A percentile compares a stretch with the other conserved stretches of the same genome.
phyloP scores from a whole-genome alignment of 2,113 vertebrate species.

The Thomomys bottae region DNA sequence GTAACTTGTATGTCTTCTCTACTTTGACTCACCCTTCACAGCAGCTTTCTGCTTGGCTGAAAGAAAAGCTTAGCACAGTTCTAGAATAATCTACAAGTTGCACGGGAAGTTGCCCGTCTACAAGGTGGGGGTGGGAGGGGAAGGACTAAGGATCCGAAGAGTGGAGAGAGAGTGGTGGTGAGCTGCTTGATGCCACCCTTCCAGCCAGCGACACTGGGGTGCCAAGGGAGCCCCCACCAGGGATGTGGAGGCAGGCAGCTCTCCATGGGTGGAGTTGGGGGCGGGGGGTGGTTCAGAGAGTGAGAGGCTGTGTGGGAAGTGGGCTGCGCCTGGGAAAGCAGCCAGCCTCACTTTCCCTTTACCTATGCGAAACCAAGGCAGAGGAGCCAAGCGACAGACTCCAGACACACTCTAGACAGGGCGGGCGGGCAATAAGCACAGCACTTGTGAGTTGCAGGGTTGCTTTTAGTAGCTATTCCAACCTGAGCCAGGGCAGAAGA shows the following conservation, averaged over 20 bases:
- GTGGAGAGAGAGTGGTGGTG: not conserved
- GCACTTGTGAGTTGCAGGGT: not conserved
- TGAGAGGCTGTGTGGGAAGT: not conserved
- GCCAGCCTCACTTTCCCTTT: not conserved
- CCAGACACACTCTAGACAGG: not conserved
- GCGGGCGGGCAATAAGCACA: not conserved
- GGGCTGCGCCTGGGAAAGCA: not conserved
- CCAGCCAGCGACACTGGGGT: not conserved
- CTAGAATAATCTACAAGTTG: not conserved
- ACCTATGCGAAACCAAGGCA: not conserved
- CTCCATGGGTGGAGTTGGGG: not conserved
- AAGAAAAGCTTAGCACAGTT: not conserved
- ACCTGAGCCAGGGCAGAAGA: not conserved
- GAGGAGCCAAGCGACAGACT: not conserved
- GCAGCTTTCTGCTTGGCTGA: not conserved
- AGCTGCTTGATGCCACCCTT: not conserved
- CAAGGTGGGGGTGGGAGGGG: accelerated
- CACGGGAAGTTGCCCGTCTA: not conserved
- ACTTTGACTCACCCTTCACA: not conserved
- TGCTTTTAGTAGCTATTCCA: not conserved
- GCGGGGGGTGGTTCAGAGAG: not conserved
- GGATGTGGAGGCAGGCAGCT: not conserved
- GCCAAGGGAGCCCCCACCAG: not conserved
- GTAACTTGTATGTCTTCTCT: not conserved
- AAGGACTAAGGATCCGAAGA: not conserved